phyloP scores from a whole-genome alignment of 2,797 vertebrate species.

The Gorsachius magnificus region DNA sequence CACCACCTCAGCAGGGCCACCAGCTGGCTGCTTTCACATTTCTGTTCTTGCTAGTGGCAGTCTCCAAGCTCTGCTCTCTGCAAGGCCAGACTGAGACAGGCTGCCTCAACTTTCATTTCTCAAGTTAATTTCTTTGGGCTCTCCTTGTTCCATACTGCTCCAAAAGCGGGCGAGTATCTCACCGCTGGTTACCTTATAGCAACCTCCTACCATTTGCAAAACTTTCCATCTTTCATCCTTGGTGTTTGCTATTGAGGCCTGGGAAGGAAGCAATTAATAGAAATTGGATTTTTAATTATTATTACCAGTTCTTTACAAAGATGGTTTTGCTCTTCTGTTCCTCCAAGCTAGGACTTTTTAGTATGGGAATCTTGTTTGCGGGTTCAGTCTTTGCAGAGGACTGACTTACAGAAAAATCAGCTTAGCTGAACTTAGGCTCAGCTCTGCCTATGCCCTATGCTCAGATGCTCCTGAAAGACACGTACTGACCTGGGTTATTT shows the following conservation, averaged over 20 bases:
- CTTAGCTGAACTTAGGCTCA: background rate
- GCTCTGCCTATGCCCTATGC: background rate
- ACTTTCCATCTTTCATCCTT: background rate
- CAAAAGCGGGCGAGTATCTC: background rate
- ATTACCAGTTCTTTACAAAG: background rate
- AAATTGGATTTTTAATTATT: background rate
- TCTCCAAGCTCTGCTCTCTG: background rate
- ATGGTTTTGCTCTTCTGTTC: background rate
- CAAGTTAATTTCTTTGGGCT: background rate
- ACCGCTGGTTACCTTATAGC: background rate
- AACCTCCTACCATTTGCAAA: background rate
- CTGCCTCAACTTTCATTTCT: background rate
- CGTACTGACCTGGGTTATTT: background rate
- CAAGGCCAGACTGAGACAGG: background rate
- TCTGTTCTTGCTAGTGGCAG: background rate
- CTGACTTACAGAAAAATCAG: background rate
- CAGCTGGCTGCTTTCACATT: background rate
- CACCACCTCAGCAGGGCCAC: background rate
- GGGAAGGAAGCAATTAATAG: background rate
- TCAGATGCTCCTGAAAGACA: background rate
- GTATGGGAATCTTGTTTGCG: conserved; percentile 31
- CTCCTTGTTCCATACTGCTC: background rate
- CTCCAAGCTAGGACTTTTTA: background rate
- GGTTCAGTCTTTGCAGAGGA: conserved; percentile 8
- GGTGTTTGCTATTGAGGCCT: background rate